Base-by-base conservation (phyloP, 2,113 vertebrate species). In the Donacobius atricapilla region DNA sequence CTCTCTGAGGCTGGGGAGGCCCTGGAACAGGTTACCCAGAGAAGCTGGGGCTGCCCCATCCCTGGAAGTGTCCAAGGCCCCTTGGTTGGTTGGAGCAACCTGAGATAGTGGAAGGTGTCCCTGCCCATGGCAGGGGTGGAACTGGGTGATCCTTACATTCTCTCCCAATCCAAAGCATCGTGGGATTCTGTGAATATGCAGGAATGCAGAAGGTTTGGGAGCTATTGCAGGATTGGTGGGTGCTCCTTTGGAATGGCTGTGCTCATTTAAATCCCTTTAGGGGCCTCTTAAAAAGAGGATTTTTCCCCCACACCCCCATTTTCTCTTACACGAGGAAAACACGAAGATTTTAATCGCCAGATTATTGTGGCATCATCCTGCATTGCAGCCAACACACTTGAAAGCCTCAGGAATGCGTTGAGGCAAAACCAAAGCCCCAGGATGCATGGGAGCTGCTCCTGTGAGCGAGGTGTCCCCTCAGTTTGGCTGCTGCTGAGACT, bases 271-370 rank as follows among this genome's bases (percentile, higher is more conserved):
- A 69, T 72, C 73, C 13, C 4, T n/a, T 73, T 22, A 82, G n/a
- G 47, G 37, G 39, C 79, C 50, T 82, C 79, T 77, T 70, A 13
- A 27, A 80, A 70, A 87, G 73, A 68, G 63, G 90, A 70, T 93
- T 91, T 70, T 16, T 5, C 17, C 23, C 28, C 17, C n/a, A 6
- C 35, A 30, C 7, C 24, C 15, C 40, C 31, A 31, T 16, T n/a
- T 48, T 56, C 33, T 61, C 20, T 80, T 6, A 16, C 56, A 12
- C 14, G 58, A 80, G 63, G 57, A 57, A 56, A 71, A 28, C 18
- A 6, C 3, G 25, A 60, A 44, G 88, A 37, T 79, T 89, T 93
- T 92, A 95, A 97, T 97, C 94, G 70, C 12, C 54, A 54, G 95
- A 91, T 96, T 94, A 95, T 80, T 87, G 53, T 27, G 33, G 13